These are phyloP conservation scores for Liasis olivaceus DNA, from an alignment of 2,797 vertebrate genomes.

Conservation along the genomic window DNA sequence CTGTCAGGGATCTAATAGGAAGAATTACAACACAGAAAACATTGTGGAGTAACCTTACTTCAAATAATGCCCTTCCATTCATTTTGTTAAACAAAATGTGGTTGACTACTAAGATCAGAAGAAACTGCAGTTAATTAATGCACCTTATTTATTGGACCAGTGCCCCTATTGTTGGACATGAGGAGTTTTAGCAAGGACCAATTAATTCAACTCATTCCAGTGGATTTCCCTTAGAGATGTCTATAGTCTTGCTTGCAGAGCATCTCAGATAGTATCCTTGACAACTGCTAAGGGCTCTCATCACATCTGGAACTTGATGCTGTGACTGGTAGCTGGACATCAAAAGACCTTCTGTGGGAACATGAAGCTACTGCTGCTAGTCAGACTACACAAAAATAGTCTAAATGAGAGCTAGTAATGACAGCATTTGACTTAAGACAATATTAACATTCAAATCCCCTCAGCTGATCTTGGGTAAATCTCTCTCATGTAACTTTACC, in stretches of 20 bases:
- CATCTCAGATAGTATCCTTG: too few relatives aligned
- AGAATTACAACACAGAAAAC: background rate
- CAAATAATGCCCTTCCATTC: background rate
- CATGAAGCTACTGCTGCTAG: background rate
- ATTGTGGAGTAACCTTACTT: background rate
- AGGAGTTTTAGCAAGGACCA: background rate
- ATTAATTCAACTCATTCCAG: background rate
- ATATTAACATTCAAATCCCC: background rate
- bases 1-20: background rate
- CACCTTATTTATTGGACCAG: background rate
- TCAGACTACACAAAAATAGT: background rate
- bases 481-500: background rate
- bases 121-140: background rate
- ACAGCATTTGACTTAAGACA: background rate
- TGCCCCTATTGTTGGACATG: background rate
- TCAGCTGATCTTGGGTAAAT: background rate
- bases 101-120: background rate
- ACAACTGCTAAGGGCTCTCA: background rate
- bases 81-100: background rate
- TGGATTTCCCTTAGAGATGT: background rate
- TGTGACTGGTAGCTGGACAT: too few relatives aligned
- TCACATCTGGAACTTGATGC: background rate
- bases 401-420: background rate
- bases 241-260: background rate
- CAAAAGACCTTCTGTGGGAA: background rate